Evolutionary conservation across 2,888 invertebrate genomes (phyloP).

Genomic region (Chalcis sispes): DNA sequence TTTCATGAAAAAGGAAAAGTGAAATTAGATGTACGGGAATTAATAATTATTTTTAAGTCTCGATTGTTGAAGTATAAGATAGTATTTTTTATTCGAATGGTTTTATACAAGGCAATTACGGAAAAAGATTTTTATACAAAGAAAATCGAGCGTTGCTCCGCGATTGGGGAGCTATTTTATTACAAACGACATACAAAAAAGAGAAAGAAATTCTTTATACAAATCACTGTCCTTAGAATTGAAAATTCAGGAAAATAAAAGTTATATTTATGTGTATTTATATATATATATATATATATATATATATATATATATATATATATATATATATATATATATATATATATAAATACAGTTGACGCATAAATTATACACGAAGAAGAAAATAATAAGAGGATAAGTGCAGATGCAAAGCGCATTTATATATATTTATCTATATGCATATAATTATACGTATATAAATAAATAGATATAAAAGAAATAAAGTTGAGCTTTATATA

Average conservation of each 20-base stretch:
- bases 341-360: conserved; percentile 50
- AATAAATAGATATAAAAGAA: conserved; percentile 44
- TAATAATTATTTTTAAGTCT: conserved; percentile 21
- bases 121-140: conserved; percentile 59
- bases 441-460: conserved; percentile 42
- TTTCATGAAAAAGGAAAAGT: no score
- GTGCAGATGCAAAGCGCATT: conserved; percentile 54
- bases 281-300: conserved; percentile 39
- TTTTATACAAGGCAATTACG: conserved; percentile 59
- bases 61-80: conserved; percentile 53
- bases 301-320: conserved; percentile 40
- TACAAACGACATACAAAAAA: conserved; percentile 58
- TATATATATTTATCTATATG: conserved; percentile 40
- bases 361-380: conserved; percentile 57
- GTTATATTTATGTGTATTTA: no score
- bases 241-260: conserved; percentile 54
- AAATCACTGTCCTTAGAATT: conserved; percentile 55
- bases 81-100: conserved; percentile 58
- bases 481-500: conserved; percentile 47
- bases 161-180: conserved; percentile 33
- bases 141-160: conserved; percentile 55
- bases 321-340: conserved; percentile 37
- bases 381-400: conserved; percentile 48
- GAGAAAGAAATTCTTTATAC: conserved; percentile 54
- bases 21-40: no score